A percentile compares a stretch with the other conserved stretches of the same genome.
Evolutionary conservation across 1,140 invertebrate genomes (phyloP).

Genomic region (Macrobrachium nipponense): DNA sequence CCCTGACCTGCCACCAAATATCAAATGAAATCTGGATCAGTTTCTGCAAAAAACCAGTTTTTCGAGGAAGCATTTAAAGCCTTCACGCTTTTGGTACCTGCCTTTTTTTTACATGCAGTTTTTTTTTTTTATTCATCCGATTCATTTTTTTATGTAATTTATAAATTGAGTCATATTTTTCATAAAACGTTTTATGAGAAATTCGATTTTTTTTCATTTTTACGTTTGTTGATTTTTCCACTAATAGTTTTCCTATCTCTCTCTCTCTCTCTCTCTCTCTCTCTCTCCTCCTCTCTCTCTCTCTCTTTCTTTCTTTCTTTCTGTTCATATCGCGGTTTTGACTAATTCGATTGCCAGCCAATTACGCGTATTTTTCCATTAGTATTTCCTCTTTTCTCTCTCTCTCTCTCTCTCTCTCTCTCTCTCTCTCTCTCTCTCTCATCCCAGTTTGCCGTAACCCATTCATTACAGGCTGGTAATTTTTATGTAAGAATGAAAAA

Average conservation of each 20-base stretch:
- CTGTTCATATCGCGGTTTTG: background rate
- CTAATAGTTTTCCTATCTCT: background rate
- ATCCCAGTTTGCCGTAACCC: background rate
- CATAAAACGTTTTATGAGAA: no score
- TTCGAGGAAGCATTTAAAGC: no score
- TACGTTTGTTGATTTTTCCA: no score
- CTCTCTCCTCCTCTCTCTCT: background rate
- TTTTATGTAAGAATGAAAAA: background rate
- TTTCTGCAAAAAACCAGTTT: no score
- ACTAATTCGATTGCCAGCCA: background rate
- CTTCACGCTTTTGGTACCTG: no score
- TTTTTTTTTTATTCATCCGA: no score
- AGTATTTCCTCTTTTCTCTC: background rate
- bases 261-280: slow-evolving; percentile 11
- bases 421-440: slow-evolving; percentile 9
- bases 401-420: slow-evolving; percentile 18
- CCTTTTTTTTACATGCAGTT: no score
- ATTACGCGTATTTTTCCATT: background rate
- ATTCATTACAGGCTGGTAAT: background rate
- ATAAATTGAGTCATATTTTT: no score
- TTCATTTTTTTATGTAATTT: no score
- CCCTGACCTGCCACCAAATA: no score
- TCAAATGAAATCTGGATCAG: no score
- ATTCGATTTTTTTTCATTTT: no score
- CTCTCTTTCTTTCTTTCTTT: background rate